phyloP scores from a whole-genome alignment of 2,797 vertebrate genomes.

The Bradypodion pumilum region DNA sequence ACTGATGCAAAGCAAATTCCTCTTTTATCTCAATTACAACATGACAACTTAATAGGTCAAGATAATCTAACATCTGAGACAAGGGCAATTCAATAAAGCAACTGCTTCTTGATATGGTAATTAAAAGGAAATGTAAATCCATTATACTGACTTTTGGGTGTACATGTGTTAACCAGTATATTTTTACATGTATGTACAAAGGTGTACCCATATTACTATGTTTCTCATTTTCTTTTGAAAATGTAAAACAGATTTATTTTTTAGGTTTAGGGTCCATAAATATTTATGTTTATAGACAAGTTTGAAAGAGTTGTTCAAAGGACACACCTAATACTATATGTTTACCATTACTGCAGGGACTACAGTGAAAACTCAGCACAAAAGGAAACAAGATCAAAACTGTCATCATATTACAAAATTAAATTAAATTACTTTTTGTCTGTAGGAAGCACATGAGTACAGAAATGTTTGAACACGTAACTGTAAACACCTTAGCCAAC shows the following conservation, averaged over 20 bases:
- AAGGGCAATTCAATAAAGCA: slow-evolving; percentile 84
- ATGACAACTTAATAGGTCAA: slow-evolving; percentile 87
- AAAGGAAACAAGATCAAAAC: neutral
- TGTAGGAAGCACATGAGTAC: neutral
- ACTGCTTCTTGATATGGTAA: slow-evolving; percentile 83
- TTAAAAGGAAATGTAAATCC: slow-evolving; percentile 82
- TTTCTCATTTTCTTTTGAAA: slow-evolving; percentile 18
- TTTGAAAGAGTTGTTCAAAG: slow-evolving; percentile 42
- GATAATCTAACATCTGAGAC: slow-evolving; percentile 85
- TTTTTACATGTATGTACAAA: slow-evolving; percentile 31
- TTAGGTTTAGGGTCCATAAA: neutral
- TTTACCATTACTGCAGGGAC: slow-evolving; percentile 25
- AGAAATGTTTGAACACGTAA: neutral
- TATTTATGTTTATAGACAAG: slow-evolving; percentile 32
- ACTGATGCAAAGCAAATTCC: slow-evolving; percentile 85
- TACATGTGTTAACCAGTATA: neutral
- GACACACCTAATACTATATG: slow-evolving; percentile 47
- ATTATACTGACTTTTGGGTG: slow-evolving; percentile 70
- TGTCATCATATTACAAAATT: slow-evolving; percentile 5
- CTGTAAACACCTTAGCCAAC: neutral
- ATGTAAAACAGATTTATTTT: neutral
- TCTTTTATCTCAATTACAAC: slow-evolving; percentile 87
- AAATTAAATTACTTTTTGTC: slow-evolving; percentile 3
- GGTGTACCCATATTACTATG: slow-evolving; percentile 25
- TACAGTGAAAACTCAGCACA: neutral